Evolutionary conservation across 1,140 invertebrate species (phyloP), one percentile per base, ranked within the genome.

Genomic region (Goniozus legneri): DNA sequence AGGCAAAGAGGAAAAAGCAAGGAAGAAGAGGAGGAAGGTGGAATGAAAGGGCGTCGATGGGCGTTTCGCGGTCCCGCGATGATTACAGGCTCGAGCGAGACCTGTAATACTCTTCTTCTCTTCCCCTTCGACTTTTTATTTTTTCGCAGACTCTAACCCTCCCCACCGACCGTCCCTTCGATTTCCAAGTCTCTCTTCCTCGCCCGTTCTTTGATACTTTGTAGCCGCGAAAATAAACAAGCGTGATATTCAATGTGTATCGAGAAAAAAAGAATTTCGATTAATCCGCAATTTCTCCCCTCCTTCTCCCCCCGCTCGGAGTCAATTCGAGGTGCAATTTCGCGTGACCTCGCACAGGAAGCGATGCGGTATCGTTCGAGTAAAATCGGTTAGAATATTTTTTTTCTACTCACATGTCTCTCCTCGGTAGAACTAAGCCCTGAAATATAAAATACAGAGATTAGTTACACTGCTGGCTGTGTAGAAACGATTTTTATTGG

Each of bases 361-460:
- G n/a, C n/a, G n/a, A n/a, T n/a, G n/a, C n/a, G n/a, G n/a, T n/a
- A n/a, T n/a, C n/a, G n/a, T n/a, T n/a, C n/a, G n/a, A n/a, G n/a
- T n/a, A n/a, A n/a, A n/a, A n/a, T n/a, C n/a, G n/a, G n/a, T n/a
- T n/a, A n/a, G n/a, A n/a, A n/a, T n/a, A n/a, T n/a, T n/a, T n/a
- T 30, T 21, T 37, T 43, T 45, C 43, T 61, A 83, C 83, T 84
- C 70, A 84, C 83, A 74, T 84, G 82, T 79, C 82, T 76, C 62
- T 84, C 83, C 63, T 84, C 83, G 49, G 80, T 79, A 48, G 82
- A 83, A 63, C 81, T 83, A 57, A 84, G 75, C 74, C 82, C 83
- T 84, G 80, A 20, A 77, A 81, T 69, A 69, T 54, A 57, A 59
- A 67, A 64, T 49, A 48, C 42, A 46, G 44, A 35, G 42, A 50